Percentiles rank a stretch among this genome's conserved stretches.
Evolutionary conservation across 2,888 invertebrate species (phyloP).

Genomic region (Pedicia rivosa): DNA sequence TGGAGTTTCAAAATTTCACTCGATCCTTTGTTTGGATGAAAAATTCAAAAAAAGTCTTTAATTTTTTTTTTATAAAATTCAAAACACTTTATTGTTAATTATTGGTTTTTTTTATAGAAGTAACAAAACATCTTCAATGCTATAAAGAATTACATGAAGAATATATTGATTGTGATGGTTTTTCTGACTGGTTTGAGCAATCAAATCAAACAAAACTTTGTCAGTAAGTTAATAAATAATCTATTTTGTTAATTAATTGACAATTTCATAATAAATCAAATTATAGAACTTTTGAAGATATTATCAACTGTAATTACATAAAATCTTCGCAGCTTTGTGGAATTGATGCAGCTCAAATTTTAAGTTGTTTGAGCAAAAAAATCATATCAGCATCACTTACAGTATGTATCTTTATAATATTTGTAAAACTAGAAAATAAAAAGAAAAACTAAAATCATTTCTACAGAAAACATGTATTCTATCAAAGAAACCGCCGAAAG

Average conservation of each 20-base stretch:
- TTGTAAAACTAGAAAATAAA: neutral
- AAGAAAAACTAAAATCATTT: neutral
- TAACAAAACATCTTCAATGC: conserved; percentile 26
- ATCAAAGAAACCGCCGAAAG: neutral
- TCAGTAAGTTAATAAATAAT: too few species aligned
- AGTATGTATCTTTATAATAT: neutral
- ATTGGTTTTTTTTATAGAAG: conserved; percentile 15
- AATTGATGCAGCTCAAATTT: conserved; percentile 23
- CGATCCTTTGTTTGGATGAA: conserved; percentile 25
- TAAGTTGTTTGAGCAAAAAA: neutral
- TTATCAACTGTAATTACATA: conserved; percentile 35
- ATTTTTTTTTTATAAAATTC: conserved; percentile 2
- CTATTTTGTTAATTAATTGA: neutral
- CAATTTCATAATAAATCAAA: neutral
- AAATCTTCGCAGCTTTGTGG: conserved; percentile 36
- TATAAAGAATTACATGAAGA: conserved; percentile 32
- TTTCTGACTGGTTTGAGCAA: conserved; percentile 38
- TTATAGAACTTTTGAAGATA: conserved; percentile 31
- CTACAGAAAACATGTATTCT: neutral
- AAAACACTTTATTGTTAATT: neutral
- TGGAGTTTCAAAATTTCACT: conserved; percentile 29
- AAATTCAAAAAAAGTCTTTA: conserved; percentile 8
- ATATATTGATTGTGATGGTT: conserved; percentile 34
- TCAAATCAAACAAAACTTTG: conserved; percentile 23
- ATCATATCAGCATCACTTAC: neutral